Base-by-base conservation (phyloP, 1,140 invertebrate species). In the Drosophila prosaltans region DNA sequence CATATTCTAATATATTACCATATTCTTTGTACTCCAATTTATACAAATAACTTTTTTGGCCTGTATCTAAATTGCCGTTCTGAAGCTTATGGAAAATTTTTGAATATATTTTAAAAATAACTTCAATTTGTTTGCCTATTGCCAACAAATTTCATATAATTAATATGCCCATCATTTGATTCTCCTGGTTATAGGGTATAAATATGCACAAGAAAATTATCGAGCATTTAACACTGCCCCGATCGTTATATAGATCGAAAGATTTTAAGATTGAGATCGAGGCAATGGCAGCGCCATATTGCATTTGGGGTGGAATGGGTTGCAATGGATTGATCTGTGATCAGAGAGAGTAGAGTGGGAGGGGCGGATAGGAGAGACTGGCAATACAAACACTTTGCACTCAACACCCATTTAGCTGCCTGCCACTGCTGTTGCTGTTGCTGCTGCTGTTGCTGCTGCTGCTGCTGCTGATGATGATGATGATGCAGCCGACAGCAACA, bases 351-450 rank as follows among this genome's bases (percentile, higher is more conserved):
- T 2, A 4, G 63, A 16, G 10, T 16, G 21, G 51, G n/a, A 24
- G 24, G 26, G 43, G 62, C 41, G 43, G 7, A n/a, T 16, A 28
- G 48, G 58, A n/a, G 45, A 45, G 55, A 41, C 45, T 67, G 72
- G 72, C 80, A 83, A 88, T 28, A 74, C 84, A 89, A 89, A 88
- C 83, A 89, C 83, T 88, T 88, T 88, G 83, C 83, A 88, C 84
- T 88, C 83, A 88, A 89, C 83, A 88, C 83, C 80, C 77, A 88
- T 88, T 88, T 88, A 88, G 83, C 80, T 80, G 72, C 71, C 67
- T 60, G 55, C 63, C 40, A 61, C 30, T 16, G 72, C 60, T 51
- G 45, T 9, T 51, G 45, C 60, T 68, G 77, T 10, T 55, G 67
- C 39, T 43, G 63, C 45, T 60, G 51, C n/a, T n/a, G n/a, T n/a